These are phyloP conservation scores for Gastrophysa polygoni DNA, from an alignment of 2,888 invertebrate genomes.

Conservation along the genomic window DNA sequence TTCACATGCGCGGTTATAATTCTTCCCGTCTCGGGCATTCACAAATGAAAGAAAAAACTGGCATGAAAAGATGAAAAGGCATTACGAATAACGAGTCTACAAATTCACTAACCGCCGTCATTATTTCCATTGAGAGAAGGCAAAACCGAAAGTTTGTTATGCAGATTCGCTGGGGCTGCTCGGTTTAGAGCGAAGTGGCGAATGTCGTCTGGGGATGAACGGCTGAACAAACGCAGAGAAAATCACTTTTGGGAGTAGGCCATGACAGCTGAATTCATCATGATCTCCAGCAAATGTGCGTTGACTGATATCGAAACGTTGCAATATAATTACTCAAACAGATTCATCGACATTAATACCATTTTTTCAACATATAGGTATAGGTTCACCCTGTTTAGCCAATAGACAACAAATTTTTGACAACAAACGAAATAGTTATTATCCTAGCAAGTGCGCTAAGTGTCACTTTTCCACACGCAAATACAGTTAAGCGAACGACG, in stretches of 20 bases:
- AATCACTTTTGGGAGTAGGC: no score
- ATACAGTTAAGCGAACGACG: no score
- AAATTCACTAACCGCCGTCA: conserved; percentile 18
- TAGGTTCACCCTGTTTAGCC: no score
- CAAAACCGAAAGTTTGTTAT: conserved; percentile 30
- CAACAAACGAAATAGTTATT: no score
- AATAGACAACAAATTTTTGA: no score
- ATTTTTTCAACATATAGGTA: no score
- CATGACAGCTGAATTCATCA: not conserved
- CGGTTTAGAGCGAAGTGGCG: conserved; percentile 10
- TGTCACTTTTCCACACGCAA: no score
- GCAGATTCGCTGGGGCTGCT: conserved; percentile 21
- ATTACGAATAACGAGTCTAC: conserved; percentile 7
- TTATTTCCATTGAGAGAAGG: conserved; percentile 25
- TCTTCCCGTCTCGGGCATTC: not conserved
- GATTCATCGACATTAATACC: no score
- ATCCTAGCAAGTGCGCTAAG: no score
- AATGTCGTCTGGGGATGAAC: not conserved
- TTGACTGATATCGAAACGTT: no score
- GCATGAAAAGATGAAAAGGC: conserved; percentile 4
- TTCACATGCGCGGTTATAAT: not conserved
- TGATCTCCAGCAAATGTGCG: no score
- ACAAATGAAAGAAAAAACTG: not conserved
- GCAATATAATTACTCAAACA: no score
- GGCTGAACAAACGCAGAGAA: not conserved